Base-by-base conservation (phyloP, 2,888 invertebrate species). In the Cryptus armator region DNA sequence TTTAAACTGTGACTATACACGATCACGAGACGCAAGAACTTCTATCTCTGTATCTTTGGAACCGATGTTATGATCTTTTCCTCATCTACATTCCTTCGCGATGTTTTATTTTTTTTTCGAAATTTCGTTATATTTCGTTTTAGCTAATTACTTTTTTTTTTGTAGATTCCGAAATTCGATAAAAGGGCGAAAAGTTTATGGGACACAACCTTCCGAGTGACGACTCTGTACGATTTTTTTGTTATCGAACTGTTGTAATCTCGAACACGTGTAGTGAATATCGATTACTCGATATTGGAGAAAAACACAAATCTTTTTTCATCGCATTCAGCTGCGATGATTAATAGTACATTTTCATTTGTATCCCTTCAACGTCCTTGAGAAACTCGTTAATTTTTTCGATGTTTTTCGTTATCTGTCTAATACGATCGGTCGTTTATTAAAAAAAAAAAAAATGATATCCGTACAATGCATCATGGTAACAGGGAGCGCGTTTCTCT, bases 1-100 rank as follows among this genome's bases (percentile, higher is more conserved):
- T 90, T 90, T 92, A 92, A 92, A 91, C 89, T 87, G 86, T 86
- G 87, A 88, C 87, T 89, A 87, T 88, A 79, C 81, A 82, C 83
- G 84, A 74, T 78, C 81, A 68, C 74, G 62, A 79, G 74, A 78
- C 78, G 81, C 84, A 85, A 51, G 24, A 59, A 24, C 59, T 59
- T 56, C 71, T 51, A 56, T 56, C 74, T 48, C 46, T 62, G 75
- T 75, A 66, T 84, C 72, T 68, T 77, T 83, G 80, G 86, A 83
- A 67, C 86, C 84, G 67, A 82, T 72, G 70, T 59, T 71, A 76
- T 19, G 68, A 71, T 5, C 64, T 74, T 75, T 37, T 14, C 48
- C 64, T 53, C 62, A 32, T 37, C 37, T 51, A 48, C 37, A n/a
- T 12, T 19, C 37, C 37, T 75, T 46, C 53, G 43, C 72, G 48